Conservation (phyloP, 2,888 invertebrate genomes). For the Netelia melanura region DNA sequence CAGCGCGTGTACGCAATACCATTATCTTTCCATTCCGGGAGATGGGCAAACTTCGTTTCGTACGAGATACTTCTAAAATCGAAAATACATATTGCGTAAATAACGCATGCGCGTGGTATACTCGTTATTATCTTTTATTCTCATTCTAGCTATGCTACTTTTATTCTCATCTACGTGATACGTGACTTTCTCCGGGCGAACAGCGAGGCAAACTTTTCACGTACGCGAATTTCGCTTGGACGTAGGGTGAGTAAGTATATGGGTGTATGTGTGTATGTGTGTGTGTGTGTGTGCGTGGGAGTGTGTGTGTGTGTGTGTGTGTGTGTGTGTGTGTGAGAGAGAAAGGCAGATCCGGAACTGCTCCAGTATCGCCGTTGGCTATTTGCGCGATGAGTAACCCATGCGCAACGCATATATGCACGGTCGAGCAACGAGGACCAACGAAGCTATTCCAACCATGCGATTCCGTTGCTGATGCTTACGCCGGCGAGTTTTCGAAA, state of each 20-base stretch:
- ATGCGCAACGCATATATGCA: neutral
- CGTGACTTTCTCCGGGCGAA: constrained; percentile 59
- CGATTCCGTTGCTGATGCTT: constrained; percentile 31
- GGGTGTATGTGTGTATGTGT: neutral
- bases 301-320: neutral
- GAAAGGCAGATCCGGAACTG: constrained; percentile 4
- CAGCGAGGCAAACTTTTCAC: constrained; percentile 62
- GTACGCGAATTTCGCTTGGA: constrained; percentile 64
- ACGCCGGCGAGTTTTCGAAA: constrained; percentile 29
- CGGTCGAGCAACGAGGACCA: neutral
- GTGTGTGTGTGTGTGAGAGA: neutral
- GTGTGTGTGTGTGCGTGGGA: no score
- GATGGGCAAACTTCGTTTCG: constrained; percentile 13
- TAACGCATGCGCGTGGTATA: neutral
- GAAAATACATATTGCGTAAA: neutral
- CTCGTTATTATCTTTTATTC: neutral
- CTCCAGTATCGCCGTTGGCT: constrained; percentile 9
- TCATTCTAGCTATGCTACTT: constrained; percentile 22
- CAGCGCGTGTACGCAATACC: neutral
- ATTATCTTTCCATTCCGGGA: constrained; percentile 35
- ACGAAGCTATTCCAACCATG: constrained; percentile 40
- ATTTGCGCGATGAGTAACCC: constrained; percentile 1
- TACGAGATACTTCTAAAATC: constrained; percentile 9
- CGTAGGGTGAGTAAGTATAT: constrained; percentile 6
- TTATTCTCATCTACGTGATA: constrained; percentile 60